phyloP scores from a whole-genome alignment of 2,113 vertebrate species.

The Polyodon spathula region DNA sequence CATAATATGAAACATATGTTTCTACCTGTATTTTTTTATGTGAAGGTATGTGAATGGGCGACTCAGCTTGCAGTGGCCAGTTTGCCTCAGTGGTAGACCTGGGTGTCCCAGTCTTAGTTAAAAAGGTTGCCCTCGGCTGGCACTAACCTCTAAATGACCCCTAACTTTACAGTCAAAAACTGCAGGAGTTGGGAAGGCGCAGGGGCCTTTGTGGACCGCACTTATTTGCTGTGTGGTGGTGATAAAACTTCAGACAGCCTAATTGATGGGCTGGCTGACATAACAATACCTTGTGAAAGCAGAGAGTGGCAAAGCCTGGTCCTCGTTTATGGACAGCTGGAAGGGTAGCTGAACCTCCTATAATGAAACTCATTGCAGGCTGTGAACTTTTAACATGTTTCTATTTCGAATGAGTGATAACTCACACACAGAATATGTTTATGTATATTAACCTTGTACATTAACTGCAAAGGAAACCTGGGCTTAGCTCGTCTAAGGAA shows the following conservation, averaged over 20 bases:
- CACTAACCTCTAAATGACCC: constrained; percentile 87
- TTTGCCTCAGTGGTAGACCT: constrained; percentile 39
- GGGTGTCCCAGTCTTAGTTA: constrained; percentile 55
- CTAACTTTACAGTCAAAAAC: constrained; percentile 75
- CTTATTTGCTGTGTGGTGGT: constrained; percentile 85
- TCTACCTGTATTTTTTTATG: constrained; percentile 48
- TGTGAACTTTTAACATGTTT: constrained; percentile 60
- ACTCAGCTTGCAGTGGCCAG: constrained; percentile 22
- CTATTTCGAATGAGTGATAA: constrained; percentile 39
- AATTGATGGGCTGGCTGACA: constrained; percentile 99
- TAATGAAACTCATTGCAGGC: constrained; percentile 52
- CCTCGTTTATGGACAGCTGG: constrained; percentile 97
- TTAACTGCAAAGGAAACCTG: constrained; percentile 28
- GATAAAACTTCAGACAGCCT: constrained; percentile 99
- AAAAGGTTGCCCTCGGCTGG: constrained; percentile 78
- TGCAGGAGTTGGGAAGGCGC: constrained; percentile 70
- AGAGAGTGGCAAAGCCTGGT: constrained; percentile 77
- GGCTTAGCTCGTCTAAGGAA: constrained; percentile 20
- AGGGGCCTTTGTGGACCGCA: constrained; percentile 82
- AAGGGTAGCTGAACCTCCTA: constrained; percentile 66
- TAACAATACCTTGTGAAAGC: constrained; percentile 97
- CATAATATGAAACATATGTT: constrained; percentile 91
- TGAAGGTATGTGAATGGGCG: constrained; percentile 25
- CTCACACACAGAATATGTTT: constrained; percentile 30
- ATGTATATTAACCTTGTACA: constrained; percentile 21